phyloP scores from a whole-genome alignment of 1,140 invertebrate species.

The Samia ricini region DNA sequence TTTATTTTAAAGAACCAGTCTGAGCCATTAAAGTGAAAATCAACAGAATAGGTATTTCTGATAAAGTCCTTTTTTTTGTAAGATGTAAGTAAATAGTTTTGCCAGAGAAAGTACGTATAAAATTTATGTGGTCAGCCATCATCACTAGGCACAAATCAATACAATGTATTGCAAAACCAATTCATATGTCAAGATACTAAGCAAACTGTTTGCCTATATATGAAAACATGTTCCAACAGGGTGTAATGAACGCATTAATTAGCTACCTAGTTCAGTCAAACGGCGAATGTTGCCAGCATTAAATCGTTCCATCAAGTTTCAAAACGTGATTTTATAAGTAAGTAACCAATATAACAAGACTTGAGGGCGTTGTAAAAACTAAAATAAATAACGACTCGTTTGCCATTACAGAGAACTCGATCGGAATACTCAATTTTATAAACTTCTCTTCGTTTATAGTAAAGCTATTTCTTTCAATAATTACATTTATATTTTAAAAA shows the following conservation, averaged over 20 bases:
- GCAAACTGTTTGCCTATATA: not conserved
- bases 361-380: not conserved
- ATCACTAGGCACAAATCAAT: not conserved
- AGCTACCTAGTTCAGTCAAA: not conserved
- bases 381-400: not conserved
- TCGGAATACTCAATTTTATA: not conserved
- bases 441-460: not conserved
- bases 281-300: not conserved
- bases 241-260: slow-evolving; percentile 6
- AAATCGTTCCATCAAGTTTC: slow-evolving; percentile 1
- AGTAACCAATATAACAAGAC: not conserved
- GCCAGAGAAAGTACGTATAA: no score
- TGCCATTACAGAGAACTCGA: not conserved
- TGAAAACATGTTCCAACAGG: not conserved
- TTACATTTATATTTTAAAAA: no score
- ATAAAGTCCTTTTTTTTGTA: no score
- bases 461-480: not conserved
- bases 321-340: not conserved
- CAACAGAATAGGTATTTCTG: no score
- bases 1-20: no score
- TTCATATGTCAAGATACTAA: not conserved
- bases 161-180: not conserved
- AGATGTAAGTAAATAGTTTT: no score
- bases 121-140: not conserved
- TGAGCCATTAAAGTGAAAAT: no score